Evolutionary conservation across 1,140 invertebrate species (phyloP).

Genomic region (Globodera rostochiensis): DNA sequence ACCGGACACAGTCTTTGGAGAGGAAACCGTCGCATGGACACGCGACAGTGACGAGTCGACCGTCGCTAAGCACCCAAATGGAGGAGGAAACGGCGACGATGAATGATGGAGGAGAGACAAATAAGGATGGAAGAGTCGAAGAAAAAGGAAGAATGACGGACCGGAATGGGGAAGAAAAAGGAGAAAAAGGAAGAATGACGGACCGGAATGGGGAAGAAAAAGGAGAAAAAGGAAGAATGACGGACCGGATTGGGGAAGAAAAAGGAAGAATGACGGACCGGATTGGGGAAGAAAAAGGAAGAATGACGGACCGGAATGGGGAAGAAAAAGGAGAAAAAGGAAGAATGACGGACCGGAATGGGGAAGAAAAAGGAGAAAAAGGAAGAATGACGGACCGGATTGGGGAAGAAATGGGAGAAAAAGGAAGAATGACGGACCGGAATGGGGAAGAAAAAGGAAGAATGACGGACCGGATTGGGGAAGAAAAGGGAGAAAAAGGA

Average conservation of each 20-base stretch:
- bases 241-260: background rate
- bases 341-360: too few relatives aligned
- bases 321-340: too few relatives aligned
- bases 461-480: too few relatives aligned
- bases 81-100: constrained; percentile 13
- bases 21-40: constrained; percentile 25
- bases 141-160: background rate
- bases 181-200: background rate
- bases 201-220: background rate
- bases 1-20: constrained; percentile 45
- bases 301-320: too few relatives aligned
- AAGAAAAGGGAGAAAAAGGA: too few relatives aligned
- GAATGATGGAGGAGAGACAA: background rate
- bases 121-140: background rate
- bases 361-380: too few relatives aligned
- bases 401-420: background rate
- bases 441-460: background rate
- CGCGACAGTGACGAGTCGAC: constrained; percentile 1
- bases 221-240: background rate
- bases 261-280: background rate
- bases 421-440: too few relatives aligned
- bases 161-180: background rate
- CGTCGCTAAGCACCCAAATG: constrained; percentile 10
- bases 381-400: too few relatives aligned
- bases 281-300: too few relatives aligned